Base-by-base conservation (phyloP, 2,797 vertebrate genomes). In the Steatocranus sp. region DNA sequence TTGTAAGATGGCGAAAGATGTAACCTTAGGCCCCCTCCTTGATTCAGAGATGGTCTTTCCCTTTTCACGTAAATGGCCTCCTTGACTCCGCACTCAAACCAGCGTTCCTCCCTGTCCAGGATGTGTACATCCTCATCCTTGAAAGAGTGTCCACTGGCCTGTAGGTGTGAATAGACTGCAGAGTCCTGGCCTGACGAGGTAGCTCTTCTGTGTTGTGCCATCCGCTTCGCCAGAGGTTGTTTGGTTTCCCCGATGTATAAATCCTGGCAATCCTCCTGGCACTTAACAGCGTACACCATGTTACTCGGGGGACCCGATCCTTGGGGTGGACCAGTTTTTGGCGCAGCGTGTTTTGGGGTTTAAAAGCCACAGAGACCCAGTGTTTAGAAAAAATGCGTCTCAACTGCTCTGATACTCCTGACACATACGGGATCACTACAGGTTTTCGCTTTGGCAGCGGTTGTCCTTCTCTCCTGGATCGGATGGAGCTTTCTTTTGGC, bases 341-440 rank as follows among this genome's bases (percentile, higher is more conserved):
- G 25, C 25, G 25, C 25, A 25, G 51, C 2, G 7, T 54, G 51
- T 54, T 54, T 54, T 54, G 23, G 23, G 12, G 1, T 54, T 54
- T 54, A 2, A 54, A 54, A 54, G 23, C 7, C 51, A 54, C 51
- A 54, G 51, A 2, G 2, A 9, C 53, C 3, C 25, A 2, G 53
- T 2, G 3, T 54, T 17, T 27, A 17, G 53, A 54, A 27, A 17
- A 54, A 54, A 54, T 54, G 5, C 0, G 0, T 30, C 14, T 54
- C 53, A 54, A 9, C 53, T 54, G 53, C 14, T 54, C 53, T 0
- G 8, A 54, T 54, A 54, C 25, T 54, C 53, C 25, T 1, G 8
- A 54, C 25, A 17, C 25, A 27, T 30, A 54, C 1, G 3, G 14
- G 53, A 30, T 9, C 53, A 54, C 53, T 54, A 30, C 53, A 54